Evolutionary conservation across 2,888 invertebrate genomes (phyloP).

Genomic region (Archips xylosteana): DNA sequence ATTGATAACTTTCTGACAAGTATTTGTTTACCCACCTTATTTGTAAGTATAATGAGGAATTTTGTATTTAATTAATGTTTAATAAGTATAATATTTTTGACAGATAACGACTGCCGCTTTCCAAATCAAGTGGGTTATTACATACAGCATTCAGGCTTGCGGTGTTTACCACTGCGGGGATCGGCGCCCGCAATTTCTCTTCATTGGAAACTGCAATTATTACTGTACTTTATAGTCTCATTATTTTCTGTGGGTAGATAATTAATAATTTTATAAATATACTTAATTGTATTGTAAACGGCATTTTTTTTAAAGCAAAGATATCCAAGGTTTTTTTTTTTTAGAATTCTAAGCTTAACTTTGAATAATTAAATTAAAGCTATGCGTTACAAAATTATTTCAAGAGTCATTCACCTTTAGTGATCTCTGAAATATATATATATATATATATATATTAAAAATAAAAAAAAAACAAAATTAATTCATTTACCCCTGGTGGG

Average conservation of each 20-base stretch:
- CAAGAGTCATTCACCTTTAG: too few species aligned
- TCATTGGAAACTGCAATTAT: constrained; percentile 50
- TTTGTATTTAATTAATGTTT: constrained; percentile 43
- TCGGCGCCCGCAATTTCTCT: constrained; percentile 49
- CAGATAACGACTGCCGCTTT: constrained; percentile 88
- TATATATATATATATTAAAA: too few species aligned
- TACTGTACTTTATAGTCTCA: constrained; percentile 54
- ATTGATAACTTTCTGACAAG: constrained; percentile 22
- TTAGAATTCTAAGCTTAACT: too few species aligned
- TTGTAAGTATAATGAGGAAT: constrained; percentile 39
- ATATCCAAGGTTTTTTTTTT: too few species aligned
- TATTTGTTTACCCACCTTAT: constrained; percentile 27
- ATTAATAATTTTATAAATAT: neutral
- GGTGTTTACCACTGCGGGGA: constrained; percentile 74
- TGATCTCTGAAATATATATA: too few species aligned
- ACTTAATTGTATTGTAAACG: neutral
- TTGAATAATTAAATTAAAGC: too few species aligned
- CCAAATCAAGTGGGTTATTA: constrained; percentile 88
- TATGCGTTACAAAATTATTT: too few species aligned
- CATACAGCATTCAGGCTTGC: constrained; percentile 76
- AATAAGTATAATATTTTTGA: constrained; percentile 44
- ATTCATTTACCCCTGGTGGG: constrained; percentile 88
- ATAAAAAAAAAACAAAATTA: constrained; percentile 6
- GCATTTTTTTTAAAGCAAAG: too few species aligned
- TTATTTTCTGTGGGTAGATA: constrained; percentile 31